phyloP scores from a whole-genome alignment of 2,888 invertebrate genomes.

The Eupithecia centaureata region DNA sequence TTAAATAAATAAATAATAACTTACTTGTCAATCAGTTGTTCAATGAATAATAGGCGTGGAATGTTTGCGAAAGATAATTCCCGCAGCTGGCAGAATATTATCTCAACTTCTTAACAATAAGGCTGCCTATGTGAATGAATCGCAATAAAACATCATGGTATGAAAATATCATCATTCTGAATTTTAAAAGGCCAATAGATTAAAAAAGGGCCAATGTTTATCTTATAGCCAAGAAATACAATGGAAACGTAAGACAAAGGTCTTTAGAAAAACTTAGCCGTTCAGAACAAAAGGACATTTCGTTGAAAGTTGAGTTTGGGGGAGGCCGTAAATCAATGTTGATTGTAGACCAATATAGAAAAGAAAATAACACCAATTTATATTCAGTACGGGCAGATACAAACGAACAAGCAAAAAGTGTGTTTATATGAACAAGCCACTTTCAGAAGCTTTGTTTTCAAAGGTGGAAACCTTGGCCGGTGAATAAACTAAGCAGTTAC shows the following conservation, averaged over 20 bases:
- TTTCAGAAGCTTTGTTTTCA: conserved; percentile 27
- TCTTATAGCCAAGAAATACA: conserved; percentile 67
- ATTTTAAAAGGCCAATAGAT: conserved; percentile 47
- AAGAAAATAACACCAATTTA: conserved; percentile 50
- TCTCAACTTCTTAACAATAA: not conserved
- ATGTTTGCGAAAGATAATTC: conserved; percentile 19
- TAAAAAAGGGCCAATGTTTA: conserved; percentile 72
- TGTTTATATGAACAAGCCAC: not conserved
- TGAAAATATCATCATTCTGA: not conserved
- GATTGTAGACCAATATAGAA: conserved; percentile 61
- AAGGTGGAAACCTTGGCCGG: conserved; percentile 48
- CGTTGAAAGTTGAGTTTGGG: conserved; percentile 62
- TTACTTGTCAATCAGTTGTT: not conserved
- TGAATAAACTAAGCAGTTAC: conserved; percentile 54
- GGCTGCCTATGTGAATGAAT: not conserved
- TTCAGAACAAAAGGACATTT: conserved; percentile 74
- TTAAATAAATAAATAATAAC: conserved; percentile 7
- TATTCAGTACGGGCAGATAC: conserved; percentile 44
- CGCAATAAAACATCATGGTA: not conserved
- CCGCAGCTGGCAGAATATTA: not conserved
- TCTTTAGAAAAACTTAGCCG: conserved; percentile 71
- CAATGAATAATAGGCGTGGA: conserved; percentile 3
- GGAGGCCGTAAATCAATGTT: conserved; percentile 64
- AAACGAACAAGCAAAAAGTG: not conserved
- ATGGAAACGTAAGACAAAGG: conserved; percentile 73